Base-by-base conservation (phyloP, 2,888 invertebrate species). In the Drosophila fungiperda region DNA sequence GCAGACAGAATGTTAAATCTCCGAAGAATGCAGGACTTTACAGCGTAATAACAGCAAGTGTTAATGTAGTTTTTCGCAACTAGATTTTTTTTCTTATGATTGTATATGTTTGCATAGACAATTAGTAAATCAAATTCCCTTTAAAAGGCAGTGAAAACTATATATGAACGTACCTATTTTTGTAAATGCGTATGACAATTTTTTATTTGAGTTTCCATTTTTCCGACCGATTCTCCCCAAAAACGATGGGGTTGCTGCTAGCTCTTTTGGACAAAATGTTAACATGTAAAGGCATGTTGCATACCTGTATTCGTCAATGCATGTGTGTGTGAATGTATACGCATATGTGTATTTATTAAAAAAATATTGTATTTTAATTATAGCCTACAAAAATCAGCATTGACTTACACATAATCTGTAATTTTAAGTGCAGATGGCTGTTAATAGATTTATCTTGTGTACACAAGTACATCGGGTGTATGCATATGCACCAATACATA, bases 31-130 rank as follows among this genome's bases (percentile, higher is more conserved):
- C 45, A 64, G 52, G 54, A 58, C 42, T 54, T 72, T 35, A 73
- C 62, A 78, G 58, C 26, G 20, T 38, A 42, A 54, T 52, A 76
- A 63, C 54, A 70, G 45, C 26, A 26, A 40, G 2, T 36, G 20
- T 36, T 3, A n/a, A 8, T 48, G 17, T 6, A 58, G 20, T 50
- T 45, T 36, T 15, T 40, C 26, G 11, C 7, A 15, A 17, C 32
- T 42, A 26, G n/a, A 38, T 40, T 33, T 20, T 17, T 29, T 32
- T 20, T 42, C 15, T 15, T 45, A n/a, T 60, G 17, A 33, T 6
- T 32, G 4, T 52, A 26, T 52, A 26, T 53, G 26, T 26, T 9
- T 54, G 40, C 40, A 12, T 23, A 33, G 7, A 29, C 57, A 40
- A 36, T 62, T 45, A 40, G 17, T 49, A 26, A 55, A 45, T 33